Percentiles rank a stretch among this genome's conserved stretches.
phyloP scores from a whole-genome alignment of 1,140 invertebrate species.

The Psilanteris sp. region DNA sequence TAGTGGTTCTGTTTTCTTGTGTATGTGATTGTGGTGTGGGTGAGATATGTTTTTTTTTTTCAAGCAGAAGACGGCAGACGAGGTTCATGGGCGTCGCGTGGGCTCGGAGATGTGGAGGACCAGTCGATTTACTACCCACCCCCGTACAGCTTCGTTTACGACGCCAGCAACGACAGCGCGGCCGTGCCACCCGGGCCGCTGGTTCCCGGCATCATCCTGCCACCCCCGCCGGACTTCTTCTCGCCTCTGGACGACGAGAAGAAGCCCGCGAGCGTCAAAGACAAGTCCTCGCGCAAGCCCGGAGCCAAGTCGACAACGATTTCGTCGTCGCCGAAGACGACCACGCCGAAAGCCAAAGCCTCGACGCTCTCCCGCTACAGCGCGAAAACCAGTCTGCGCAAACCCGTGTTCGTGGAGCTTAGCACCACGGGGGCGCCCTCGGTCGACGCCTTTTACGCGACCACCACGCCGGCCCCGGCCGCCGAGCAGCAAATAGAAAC shows the following conservation, averaged over 20 bases:
- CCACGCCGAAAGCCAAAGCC: slow-evolving; percentile 33
- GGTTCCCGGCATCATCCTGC: slow-evolving; percentile 91
- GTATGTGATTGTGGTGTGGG: no score
- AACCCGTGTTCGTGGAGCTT: slow-evolving; percentile 56
- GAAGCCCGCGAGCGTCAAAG: slow-evolving; percentile 65
- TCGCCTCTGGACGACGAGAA: slow-evolving; percentile 81
- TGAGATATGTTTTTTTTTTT: no score
- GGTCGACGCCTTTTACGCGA: slow-evolving; percentile 80
- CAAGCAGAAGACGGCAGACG: no score
- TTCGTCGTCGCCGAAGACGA: slow-evolving; percentile 62
- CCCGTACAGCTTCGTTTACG: slow-evolving; percentile 91
- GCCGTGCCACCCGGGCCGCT: slow-evolving; percentile 89
- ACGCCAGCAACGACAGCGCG: slow-evolving; percentile 86
- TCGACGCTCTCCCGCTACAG: slow-evolving; percentile 55
- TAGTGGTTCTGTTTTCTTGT: no score
- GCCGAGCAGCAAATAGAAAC: slow-evolving; percentile 74
- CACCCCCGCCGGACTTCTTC: slow-evolving; percentile 92
- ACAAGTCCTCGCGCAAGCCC: no score
- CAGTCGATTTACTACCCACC: slow-evolving; percentile 94
- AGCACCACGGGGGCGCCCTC: slow-evolving; percentile 57
- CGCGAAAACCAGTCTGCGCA: slow-evolving; percentile 62
- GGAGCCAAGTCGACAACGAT: slow-evolving; percentile 73
- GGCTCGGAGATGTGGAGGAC: slow-evolving; percentile 92
- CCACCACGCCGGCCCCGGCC: slow-evolving; percentile 80
- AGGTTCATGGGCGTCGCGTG: no score